phyloP scores from a whole-genome alignment of 2,113 vertebrate species.

The Lasiurus cinereus region DNA sequence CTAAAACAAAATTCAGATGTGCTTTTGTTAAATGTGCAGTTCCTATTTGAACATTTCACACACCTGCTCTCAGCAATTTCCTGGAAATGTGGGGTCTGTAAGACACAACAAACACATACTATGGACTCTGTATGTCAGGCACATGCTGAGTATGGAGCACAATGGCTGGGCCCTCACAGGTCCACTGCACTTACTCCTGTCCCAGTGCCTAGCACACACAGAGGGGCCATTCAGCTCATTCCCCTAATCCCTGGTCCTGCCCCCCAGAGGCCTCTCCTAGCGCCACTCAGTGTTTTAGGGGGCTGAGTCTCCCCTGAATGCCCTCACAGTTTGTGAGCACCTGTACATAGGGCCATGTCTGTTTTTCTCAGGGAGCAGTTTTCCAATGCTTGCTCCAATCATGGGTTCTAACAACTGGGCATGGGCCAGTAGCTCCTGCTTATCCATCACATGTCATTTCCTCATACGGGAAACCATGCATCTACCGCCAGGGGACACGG shows the following conservation, averaged over 20 bases:
- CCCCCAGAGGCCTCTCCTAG: neutral
- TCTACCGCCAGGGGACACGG: accelerated
- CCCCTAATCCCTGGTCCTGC: neutral
- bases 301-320: neutral
- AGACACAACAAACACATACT: too few species aligned
- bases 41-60: neutral
- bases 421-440: neutral
- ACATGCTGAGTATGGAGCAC: accelerated
- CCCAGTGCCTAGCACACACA: accelerated
- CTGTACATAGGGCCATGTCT: accelerated
- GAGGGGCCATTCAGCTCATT: accelerated
- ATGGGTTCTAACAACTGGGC: neutral
- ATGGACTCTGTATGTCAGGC: neutral
- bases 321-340: neutral
- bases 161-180: neutral
- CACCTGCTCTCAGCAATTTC: neutral
- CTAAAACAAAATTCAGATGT: neutral
- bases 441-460: too few species aligned
- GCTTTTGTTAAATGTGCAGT: neutral
- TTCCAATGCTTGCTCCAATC: neutral
- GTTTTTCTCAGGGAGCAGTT: accelerated
- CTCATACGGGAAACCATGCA: accelerated
- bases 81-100: neutral
- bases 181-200: accelerated
- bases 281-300: accelerated